Conservation (phyloP, 2,888 invertebrate species). For the Cyclophora albipunctata region DNA sequence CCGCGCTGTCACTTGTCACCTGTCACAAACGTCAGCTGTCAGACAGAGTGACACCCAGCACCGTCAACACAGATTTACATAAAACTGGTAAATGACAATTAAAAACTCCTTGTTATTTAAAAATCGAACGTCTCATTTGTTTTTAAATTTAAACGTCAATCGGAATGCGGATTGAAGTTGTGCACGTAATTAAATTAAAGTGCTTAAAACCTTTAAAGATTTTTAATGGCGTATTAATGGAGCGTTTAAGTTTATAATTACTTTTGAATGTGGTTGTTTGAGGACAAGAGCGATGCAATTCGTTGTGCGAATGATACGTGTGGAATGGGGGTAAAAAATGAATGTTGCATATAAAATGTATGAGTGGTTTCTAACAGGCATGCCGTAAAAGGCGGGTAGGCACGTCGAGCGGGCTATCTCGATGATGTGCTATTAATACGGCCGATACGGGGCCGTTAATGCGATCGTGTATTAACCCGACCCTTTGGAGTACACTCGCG, state of each 20-base stretch:
- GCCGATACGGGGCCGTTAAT: conserved; percentile 56
- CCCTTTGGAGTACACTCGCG: conserved; percentile 3
- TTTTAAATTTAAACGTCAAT: conserved; percentile 14
- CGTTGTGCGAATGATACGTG: too few species aligned
- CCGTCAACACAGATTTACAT: conserved; percentile 60
- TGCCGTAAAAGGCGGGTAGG: conserved; percentile 30
- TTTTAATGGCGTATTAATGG: too few species aligned
- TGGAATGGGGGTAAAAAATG: conserved; percentile 24
- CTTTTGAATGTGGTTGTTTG: too few species aligned
- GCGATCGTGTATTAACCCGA: conserved; percentile 43
- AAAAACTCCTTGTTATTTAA: conserved; percentile 36
- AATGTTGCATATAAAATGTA: conserved; percentile 34
- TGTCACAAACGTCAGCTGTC: conserved; percentile 54
- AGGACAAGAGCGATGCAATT: too few species aligned
- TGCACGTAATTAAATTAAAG: too few species aligned
- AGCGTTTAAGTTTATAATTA: too few species aligned
- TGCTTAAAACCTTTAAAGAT: too few species aligned
- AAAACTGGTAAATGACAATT: conserved; percentile 60
- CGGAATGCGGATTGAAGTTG: not conserved
- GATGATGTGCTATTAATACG: conserved; percentile 66
- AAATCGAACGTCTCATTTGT: not conserved
- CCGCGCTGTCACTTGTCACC: conserved; percentile 56
- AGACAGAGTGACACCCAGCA: conserved; percentile 41
- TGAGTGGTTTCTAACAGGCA: conserved; percentile 24
- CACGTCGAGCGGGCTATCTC: conserved; percentile 41